Evolutionary conservation across 2,113 vertebrate genomes (phyloP).

Genomic region (Nothobranchius furzeri): DNA sequence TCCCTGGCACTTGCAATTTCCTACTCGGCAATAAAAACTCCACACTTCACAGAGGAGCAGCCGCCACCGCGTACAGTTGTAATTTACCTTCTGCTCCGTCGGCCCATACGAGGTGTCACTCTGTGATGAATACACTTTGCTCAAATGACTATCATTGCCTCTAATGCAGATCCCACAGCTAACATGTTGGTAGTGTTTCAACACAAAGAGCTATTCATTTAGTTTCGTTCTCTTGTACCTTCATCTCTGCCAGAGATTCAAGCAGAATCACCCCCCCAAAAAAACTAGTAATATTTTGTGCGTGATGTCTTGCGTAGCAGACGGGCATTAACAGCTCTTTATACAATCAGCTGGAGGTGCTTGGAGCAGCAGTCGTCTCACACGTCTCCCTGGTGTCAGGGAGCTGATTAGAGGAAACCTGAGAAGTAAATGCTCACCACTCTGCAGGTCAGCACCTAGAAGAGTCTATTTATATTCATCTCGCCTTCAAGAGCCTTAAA

Average conservation of each 20-base stretch:
- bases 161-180: slow-evolving; percentile 1
- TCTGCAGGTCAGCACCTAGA: slow-evolving; percentile 2
- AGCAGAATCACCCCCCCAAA: not conserved
- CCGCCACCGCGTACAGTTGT: slow-evolving; percentile 41
- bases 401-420: slow-evolving; percentile 19
- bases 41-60: slow-evolving; percentile 56
- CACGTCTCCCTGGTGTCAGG: not conserved
- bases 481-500: slow-evolving; percentile 14
- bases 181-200: slow-evolving; percentile 1
- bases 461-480: slow-evolving; percentile 9
- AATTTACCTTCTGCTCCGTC: slow-evolving; percentile 39
- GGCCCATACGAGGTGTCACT: slow-evolving; percentile 25
- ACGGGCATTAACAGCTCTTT: slow-evolving; percentile 15
- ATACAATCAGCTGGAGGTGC: slow-evolving; percentile 10
- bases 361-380: slow-evolving; percentile 18
- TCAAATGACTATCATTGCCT: slow-evolving; percentile 4
- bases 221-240: not conserved
- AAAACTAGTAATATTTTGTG: slow-evolving; percentile 29
- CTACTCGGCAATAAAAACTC: slow-evolving; percentile 54
- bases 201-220: not conserved
- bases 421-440: not conserved
- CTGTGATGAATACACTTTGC: slow-evolving; percentile 36
- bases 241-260: not conserved
- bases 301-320: slow-evolving; percentile 24
- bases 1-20: slow-evolving; percentile 67